phyloP scores from a whole-genome alignment of 64 coral and sea anemone genomes.

The Montipora capricornis region DNA sequence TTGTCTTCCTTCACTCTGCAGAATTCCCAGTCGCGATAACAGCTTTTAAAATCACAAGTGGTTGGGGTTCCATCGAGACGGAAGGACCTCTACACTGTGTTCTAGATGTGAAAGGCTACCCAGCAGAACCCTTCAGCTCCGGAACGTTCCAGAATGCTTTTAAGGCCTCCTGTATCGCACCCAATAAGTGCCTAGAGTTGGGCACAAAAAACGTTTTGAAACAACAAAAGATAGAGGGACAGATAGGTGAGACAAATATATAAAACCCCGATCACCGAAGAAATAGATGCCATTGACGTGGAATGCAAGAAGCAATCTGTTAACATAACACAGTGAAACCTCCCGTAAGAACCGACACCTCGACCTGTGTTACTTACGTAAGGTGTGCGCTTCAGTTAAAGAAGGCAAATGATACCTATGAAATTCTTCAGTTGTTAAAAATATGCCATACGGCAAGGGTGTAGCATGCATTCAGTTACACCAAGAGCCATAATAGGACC shows the following conservation, averaged over 20 bases:
- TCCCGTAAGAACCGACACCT: neutral
- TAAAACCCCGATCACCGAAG: neutral
- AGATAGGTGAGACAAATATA: neutral
- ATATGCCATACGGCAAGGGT: no score
- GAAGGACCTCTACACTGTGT: slow-evolving; percentile 32
- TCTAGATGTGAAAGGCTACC: neutral
- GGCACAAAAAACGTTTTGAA: slow-evolving; percentile 18
- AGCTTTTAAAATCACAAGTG: neutral
- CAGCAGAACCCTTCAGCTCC: neutral
- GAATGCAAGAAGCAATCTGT: neutral
- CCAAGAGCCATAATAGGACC: no score
- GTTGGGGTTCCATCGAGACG: neutral
- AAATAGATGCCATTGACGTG: neutral
- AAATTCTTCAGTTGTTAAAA: no score
- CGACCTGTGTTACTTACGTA: no score
- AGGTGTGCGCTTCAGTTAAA: no score
- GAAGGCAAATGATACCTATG: no score
- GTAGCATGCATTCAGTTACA: no score
- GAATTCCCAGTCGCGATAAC: slow-evolving; percentile 7
- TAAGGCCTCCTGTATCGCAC: neutral
- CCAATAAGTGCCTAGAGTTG: neutral
- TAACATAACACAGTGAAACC: neutral
- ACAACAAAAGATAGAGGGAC: slow-evolving; percentile 20
- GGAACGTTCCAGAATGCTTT: slow-evolving; percentile 29
- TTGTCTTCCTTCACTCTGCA: neutral